These are phyloP conservation scores for Emys orbicularis DNA, from an alignment of 2,797 vertebrate genomes.

Conservation along the genomic window DNA sequence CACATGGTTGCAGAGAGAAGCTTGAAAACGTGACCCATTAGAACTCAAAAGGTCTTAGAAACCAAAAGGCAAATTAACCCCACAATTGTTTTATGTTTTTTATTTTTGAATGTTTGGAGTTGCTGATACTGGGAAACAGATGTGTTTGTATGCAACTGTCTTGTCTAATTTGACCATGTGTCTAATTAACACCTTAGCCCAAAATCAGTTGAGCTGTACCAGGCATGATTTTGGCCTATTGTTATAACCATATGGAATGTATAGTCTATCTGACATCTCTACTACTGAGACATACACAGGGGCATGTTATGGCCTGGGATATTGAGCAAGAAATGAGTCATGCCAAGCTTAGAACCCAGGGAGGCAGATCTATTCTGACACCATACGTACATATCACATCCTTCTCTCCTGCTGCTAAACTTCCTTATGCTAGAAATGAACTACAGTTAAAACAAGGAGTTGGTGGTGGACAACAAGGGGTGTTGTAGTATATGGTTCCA, in stretches of 20 bases:
- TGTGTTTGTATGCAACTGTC: background rate
- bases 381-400: background rate
- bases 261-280: background rate
- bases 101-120: background rate
- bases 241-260: background rate
- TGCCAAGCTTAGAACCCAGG: background rate
- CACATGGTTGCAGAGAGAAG: background rate
- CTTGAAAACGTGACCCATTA: fast-evolving
- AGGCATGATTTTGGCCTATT: background rate
- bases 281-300: background rate
- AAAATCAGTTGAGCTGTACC: background rate
- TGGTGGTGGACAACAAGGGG: background rate
- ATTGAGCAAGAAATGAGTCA: background rate
- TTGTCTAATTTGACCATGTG: background rate
- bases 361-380: background rate
- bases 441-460: background rate
- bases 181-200: background rate
- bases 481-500: background rate
- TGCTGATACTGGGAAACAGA: background rate
- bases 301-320: background rate
- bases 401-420: background rate
- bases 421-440: background rate
- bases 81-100: background rate
- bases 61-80: background rate
- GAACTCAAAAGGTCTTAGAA: background rate